Percentiles rank a stretch among this genome's conserved stretches.
Evolutionary conservation across 2,797 vertebrate species (phyloP).

Genomic region (Artibeus lituratus): DNA sequence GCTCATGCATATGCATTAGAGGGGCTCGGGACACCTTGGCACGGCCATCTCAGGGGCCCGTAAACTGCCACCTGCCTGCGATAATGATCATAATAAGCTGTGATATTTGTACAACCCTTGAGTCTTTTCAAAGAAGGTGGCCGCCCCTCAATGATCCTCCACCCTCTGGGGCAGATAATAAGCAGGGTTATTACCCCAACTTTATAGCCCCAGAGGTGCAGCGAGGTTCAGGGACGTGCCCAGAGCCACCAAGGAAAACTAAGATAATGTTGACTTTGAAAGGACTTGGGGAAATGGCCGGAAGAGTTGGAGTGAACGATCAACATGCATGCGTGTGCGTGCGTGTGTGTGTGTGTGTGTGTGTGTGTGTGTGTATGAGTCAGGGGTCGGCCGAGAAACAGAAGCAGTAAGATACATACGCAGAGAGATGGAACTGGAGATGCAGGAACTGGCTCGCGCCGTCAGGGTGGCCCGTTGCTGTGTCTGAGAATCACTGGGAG

Average conservation of each 20-base stretch:
- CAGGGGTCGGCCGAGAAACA: background rate
- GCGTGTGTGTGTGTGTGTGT: background rate
- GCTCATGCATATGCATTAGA: background rate
- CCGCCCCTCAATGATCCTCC: background rate
- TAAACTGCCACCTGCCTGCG: background rate
- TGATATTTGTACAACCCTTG: background rate
- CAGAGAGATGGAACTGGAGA: no score
- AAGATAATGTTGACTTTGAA: background rate
- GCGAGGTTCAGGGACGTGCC: background rate
- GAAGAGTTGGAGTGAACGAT: background rate
- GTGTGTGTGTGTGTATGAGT: background rate
- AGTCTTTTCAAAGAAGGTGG: constrained; percentile 43
- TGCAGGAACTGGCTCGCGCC: no score
- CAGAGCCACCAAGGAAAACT: background rate
- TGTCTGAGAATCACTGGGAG: no score
- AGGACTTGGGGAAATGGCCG: background rate
- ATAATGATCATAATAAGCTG: background rate
- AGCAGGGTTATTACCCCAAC: background rate
- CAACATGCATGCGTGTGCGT: background rate
- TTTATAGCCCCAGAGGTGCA: constrained; percentile 3
- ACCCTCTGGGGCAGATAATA: constrained; percentile 20
- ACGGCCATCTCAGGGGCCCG: background rate
- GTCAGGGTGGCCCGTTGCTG: no score
- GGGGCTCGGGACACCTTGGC: background rate
- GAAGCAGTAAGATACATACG: background rate